phyloP scores from a whole-genome alignment of 2,797 vertebrate species.

The Nasua narica region DNA sequence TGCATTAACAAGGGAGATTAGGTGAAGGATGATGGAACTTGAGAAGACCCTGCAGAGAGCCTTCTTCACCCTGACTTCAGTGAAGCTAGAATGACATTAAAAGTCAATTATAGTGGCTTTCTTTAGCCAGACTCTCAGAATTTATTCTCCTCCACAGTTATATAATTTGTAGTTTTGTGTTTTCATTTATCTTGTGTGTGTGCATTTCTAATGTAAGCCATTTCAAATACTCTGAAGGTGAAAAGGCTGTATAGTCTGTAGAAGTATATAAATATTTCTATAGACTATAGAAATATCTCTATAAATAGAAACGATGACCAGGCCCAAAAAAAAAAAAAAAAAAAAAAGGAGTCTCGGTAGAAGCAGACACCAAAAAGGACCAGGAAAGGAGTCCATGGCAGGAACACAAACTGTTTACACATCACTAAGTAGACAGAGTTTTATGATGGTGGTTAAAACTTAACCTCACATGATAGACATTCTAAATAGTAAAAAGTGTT shows the following conservation, averaged over 20 bases:
- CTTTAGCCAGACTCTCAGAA: not conserved
- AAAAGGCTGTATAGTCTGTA: not conserved
- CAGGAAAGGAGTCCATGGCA: not conserved
- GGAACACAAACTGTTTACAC: not conserved
- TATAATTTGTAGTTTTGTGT: not conserved
- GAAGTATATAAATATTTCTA: not conserved
- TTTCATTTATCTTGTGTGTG: not conserved
- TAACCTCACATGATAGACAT: not conserved
- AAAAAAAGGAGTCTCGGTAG: not conserved
- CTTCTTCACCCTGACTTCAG: not conserved
- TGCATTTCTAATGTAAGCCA: not conserved
- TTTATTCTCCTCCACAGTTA: not conserved
- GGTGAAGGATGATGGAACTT: no score
- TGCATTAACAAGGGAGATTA: not conserved
- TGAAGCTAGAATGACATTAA: not conserved
- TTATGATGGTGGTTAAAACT: not conserved
- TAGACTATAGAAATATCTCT: not conserved
- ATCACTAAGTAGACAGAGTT: not conserved
- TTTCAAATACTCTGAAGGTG: not conserved
- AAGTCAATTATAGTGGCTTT: not conserved
- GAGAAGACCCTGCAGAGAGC: not conserved
- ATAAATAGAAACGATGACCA: not conserved
- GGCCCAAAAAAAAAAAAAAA: not conserved
- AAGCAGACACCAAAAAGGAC: not conserved
- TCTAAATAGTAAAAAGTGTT: not conserved